Conservation (phyloP, 2,797 vertebrate genomes). For the Acipenser ruthenus region DNA sequence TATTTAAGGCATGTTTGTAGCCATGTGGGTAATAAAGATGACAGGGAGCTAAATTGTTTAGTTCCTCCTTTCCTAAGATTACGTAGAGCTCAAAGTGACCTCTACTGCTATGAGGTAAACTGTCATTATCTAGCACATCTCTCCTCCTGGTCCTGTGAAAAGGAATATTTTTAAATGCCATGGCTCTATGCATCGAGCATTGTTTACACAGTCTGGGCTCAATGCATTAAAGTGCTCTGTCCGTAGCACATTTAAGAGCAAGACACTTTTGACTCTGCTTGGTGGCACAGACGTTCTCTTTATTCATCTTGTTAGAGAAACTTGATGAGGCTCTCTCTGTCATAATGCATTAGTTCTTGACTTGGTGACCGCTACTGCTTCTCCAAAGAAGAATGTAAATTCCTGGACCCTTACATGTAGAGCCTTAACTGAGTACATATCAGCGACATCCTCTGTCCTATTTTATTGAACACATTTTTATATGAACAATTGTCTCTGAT, state of each 20-base stretch:
- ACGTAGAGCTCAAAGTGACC: slow-evolving; percentile 17
- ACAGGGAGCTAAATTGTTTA: slow-evolving; percentile 12
- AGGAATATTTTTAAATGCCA: slow-evolving; percentile 26
- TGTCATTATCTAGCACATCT: slow-evolving; percentile 19
- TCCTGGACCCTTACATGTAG: too few relatives aligned
- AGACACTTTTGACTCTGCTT: slow-evolving; percentile 6
- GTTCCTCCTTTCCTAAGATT: slow-evolving; percentile 12
- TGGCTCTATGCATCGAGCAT: slow-evolving; percentile 15
- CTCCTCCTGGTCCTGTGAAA: slow-evolving; percentile 16
- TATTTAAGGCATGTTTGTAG: slow-evolving; percentile 5
- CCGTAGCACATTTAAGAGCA: slow-evolving; percentile 8
- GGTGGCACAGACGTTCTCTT: slow-evolving; percentile 9
- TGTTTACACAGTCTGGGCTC: slow-evolving; percentile 19
- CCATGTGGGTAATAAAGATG: slow-evolving; percentile 17
- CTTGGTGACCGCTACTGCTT: slow-evolving; percentile 4
- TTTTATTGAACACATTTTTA: too few relatives aligned
- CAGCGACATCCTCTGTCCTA: too few relatives aligned
- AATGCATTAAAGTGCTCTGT: slow-evolving; percentile 16
- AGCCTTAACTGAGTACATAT: too few relatives aligned
- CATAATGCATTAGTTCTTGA: slow-evolving; percentile 12
- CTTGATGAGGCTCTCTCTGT: slow-evolving; percentile 15
- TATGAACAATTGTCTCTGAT: too few relatives aligned
- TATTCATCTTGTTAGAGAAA: slow-evolving; percentile 28
- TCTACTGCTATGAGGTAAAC: slow-evolving; percentile 20
- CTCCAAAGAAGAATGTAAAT: not conserved